Conservation (phyloP, 2,888 invertebrate genomes). For the Arctia plantaginis region DNA sequence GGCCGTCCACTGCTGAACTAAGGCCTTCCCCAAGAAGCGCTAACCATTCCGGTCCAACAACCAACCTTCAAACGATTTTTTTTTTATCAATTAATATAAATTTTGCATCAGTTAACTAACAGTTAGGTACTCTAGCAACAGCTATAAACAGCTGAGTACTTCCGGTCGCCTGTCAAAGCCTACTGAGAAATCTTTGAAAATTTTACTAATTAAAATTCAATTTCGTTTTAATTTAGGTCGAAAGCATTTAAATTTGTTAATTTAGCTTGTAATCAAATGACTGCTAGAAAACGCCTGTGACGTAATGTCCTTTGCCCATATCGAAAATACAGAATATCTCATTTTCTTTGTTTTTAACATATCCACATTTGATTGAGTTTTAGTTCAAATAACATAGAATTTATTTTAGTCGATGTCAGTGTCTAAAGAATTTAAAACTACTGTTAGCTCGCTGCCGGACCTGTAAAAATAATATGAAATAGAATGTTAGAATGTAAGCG, state of each 20-base stretch:
- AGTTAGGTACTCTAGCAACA: slow-evolving; percentile 11
- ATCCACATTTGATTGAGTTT: background rate
- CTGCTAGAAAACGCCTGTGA: background rate
- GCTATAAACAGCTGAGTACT: slow-evolving; percentile 25
- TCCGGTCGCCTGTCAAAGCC: slow-evolving; percentile 43
- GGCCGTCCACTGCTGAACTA: too few relatives aligned
- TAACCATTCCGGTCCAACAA: too few relatives aligned
- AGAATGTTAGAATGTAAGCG: background rate
- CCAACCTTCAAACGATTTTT: slow-evolving; percentile 12
- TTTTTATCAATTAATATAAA: slow-evolving; percentile 18
- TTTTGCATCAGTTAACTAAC: slow-evolving; percentile 27
- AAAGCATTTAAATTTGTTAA: background rate
- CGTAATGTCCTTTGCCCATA: background rate
- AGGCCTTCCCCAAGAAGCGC: too few relatives aligned
- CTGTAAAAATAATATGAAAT: background rate
- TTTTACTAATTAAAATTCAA: slow-evolving; percentile 29
- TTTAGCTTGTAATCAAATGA: background rate
- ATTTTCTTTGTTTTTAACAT: background rate
- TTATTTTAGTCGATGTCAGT: background rate
- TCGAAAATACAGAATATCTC: background rate
- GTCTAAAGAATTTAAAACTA: background rate
- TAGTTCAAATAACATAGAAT: background rate
- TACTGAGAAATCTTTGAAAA: slow-evolving; percentile 17
- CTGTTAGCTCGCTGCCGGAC: background rate
- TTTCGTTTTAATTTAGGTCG: background rate